phyloP scores from a whole-genome alignment of 2,888 invertebrate genomes.

The Dynastes hyllus region DNA sequence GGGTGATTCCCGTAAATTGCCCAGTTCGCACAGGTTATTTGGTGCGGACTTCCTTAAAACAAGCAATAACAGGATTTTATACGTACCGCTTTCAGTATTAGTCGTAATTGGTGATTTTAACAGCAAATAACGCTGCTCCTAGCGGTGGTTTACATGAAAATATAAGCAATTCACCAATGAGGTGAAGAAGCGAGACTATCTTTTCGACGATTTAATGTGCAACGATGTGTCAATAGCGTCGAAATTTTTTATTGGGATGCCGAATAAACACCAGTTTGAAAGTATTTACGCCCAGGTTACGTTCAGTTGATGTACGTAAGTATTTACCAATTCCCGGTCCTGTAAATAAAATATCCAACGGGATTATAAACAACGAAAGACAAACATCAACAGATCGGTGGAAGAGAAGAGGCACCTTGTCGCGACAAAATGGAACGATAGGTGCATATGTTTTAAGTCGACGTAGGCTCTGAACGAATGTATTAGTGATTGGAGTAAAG shows the following conservation, averaged over 20 bases:
- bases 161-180: constrained; percentile 30
- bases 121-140: constrained; percentile 34
- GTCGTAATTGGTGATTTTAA: constrained; percentile 27
- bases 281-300: neutral
- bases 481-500: too few relatives aligned
- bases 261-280: constrained; percentile 16
- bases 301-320: constrained; percentile 1
- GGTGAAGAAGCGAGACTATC: constrained; percentile 21
- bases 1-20: neutral
- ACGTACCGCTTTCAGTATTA: constrained; percentile 24
- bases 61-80: constrained; percentile 25
- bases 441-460: too few relatives aligned
- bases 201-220: constrained; percentile 35
- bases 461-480: too few relatives aligned
- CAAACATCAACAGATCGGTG: constrained; percentile 18
- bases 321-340: constrained; percentile 8
- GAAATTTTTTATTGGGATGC: constrained; percentile 8
- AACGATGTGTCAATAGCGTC: constrained; percentile 13
- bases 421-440: neutral
- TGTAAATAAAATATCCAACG: constrained; percentile 29
- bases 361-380: constrained; percentile 15
- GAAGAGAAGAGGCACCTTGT: neutral
- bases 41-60: constrained; percentile 11
- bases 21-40: constrained; percentile 18
- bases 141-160: constrained; percentile 20